A percentile compares a stretch with the other conserved stretches of the same genome.
Conservation (phyloP, 92 coral and sea anemone species). For the Epizoanthus ramosus region DNA sequence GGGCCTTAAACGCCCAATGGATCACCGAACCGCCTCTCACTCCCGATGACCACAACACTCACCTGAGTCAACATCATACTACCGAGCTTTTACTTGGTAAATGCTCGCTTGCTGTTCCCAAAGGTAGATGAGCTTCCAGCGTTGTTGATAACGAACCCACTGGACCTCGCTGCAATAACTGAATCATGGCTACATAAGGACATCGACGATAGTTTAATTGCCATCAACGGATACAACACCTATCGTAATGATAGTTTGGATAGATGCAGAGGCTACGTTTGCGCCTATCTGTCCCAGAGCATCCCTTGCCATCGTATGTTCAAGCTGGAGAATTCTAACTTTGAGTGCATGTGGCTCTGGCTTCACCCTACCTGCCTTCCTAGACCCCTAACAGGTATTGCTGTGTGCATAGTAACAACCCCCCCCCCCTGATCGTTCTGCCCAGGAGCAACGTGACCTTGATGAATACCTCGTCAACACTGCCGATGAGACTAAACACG, state of each 20-base stretch:
- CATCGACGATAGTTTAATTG: not conserved
- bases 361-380: not conserved
- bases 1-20: too few relatives aligned
- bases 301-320: constrained; percentile 6
- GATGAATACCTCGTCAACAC: constrained; percentile 16
- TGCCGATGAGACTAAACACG: not conserved
- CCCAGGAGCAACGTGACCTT: constrained; percentile 10
- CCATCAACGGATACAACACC: constrained; percentile 6
- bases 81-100: constrained; percentile 5
- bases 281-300: not conserved
- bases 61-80: too few relatives aligned
- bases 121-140: not conserved
- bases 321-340: not conserved
- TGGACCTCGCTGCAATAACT: not conserved
- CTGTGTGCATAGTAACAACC: constrained; percentile 26
- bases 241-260: not conserved
- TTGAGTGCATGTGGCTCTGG: constrained; percentile 30
- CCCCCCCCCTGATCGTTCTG: not conserved
- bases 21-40: too few relatives aligned
- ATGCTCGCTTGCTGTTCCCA: constrained; percentile 32
- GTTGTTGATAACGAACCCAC: not conserved
- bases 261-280: not conserved
- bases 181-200: constrained; percentile 10
- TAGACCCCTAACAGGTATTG: constrained; percentile 16
- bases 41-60: too few relatives aligned